Base-by-base conservation (phyloP, 1,140 invertebrate genomes). In the Teleogryllus occipitalis region DNA sequence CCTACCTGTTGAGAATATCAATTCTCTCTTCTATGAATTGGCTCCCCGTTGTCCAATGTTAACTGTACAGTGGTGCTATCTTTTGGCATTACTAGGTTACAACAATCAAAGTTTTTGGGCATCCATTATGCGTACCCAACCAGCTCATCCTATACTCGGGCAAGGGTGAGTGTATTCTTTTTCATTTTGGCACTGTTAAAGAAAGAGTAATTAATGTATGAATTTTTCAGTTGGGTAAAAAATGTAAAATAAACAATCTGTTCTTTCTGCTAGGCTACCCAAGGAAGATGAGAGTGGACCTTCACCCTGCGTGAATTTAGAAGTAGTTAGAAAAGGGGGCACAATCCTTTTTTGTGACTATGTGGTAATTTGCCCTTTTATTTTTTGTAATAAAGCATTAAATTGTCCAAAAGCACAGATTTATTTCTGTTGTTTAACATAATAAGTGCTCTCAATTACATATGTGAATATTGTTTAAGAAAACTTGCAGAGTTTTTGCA, bases 321-420 rank as follows among this genome's bases (percentile, higher is more conserved):
- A 91, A 83, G 88, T 93, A 48, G 84, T 92, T 8, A 83, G 87
- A 47, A 87, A 87, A 83, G 89, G 90, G 74, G 88, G 88, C 0
- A 87, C 89, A 0, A 90, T 93, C 81, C 85, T 92, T 2, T 92
- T 91, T 82, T 93, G 91, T 85, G 91, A 93, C 85, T 93, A 91
- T 85, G 88, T 93, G 84, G 91, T 91, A 84, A 88, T 87, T 3
- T 65, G 54, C 7, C 10, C 54, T 65, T 14, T 65, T 14, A 14
- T 65, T 65, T 65, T 65, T 14, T 65, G 54, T 65, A 18, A 65
- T 14, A 65, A 10, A 7, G 18, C 18, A 14, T 3, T 65, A 65
- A 7, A 3, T 65, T 39, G 27, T 39, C 27, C 27, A 39, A 39
- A 39, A 39, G 27, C 5, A 1, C 27, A 39, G 27, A 39, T 39